Base-by-base conservation (phyloP, 2,888 invertebrate species). In the Deilephila porcellus region DNA sequence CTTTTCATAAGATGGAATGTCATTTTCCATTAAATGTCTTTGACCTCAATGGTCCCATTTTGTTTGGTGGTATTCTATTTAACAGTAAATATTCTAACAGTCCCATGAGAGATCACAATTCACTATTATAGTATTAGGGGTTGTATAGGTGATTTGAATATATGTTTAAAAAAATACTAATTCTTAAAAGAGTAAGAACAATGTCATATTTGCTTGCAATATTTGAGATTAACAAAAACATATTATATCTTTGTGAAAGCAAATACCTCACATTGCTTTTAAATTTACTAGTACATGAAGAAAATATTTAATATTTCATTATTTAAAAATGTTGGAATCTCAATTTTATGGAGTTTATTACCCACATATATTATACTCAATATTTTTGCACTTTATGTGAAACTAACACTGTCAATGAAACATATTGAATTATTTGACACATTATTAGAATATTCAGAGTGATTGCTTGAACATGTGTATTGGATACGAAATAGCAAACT, bases 391-490 rank as follows among this genome's bases (percentile, higher is more conserved):
- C 52, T 25, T 4, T 7, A 63, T 34, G 17, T 7, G 19, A 60
- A 25, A 37, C 45, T 60, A 20, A 11, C 20, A 60, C 3, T 5
- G 8, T 29, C 32, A 53, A 4, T 56, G 7, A 17, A 45, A 37
- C 20, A 60, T 45, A 71, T 60, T 45, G 34, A 71, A 71, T 71
- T 62, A 60, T 71, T 71, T 25, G 60, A 45, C 52, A 60, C 45
- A 37, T 71, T 60, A 60, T 60, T 71, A 34, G 60, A 71, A 71
- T 45, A 45, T 71, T 60, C 60, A 62, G 20, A 71, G 60, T 71
- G 60, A 60, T 37, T 60, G 19, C 71, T 71, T 37, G 45, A 62
- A 71, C 71, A 60, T 71, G 45, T 67, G 67, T 67, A 67, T 67
- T 67, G 52, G 52, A 67, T 67, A 67, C 67, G 45, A 67, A 67